A percentile compares a stretch with the other conserved stretches of the same genome.
Evolutionary conservation across 2,888 invertebrate species (phyloP).

Genomic region (Ptilodon capucinus): DNA sequence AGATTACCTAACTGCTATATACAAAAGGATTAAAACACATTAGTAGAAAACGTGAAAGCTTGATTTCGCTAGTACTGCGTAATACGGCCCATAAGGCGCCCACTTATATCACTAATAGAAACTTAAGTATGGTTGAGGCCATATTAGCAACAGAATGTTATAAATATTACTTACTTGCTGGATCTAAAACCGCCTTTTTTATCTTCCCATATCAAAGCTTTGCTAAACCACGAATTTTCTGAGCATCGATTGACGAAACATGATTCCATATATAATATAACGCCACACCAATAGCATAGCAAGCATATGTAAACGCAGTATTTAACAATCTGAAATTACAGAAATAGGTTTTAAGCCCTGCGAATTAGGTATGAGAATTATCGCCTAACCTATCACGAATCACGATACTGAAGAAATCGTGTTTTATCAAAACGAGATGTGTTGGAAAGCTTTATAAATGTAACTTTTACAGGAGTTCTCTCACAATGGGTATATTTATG

Average conservation of each 20-base stretch:
- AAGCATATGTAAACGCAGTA: constrained; percentile 71
- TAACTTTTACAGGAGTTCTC: not conserved
- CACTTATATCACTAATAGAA: constrained; percentile 1
- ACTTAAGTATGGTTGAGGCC: not conserved
- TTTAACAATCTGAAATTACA: constrained; percentile 59
- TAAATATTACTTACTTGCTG: constrained; percentile 41
- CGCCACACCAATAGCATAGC: constrained; percentile 78
- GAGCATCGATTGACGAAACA: constrained; percentile 76
- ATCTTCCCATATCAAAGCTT: constrained; percentile 55
- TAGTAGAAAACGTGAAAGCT: constrained; percentile 12
- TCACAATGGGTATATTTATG: not conserved
- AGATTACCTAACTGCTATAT: constrained; percentile 3
- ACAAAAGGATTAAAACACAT: constrained; percentile 3
- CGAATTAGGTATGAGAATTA: not conserved
- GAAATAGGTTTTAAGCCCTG: not conserved
- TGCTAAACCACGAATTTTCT: constrained; percentile 75
- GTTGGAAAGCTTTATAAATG: too few species aligned
- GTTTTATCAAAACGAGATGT: not conserved
- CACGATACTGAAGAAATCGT: not conserved
- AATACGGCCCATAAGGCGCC: constrained; percentile 3
- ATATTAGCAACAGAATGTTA: not conserved
- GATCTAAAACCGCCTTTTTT: constrained; percentile 17
- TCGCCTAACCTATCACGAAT: not conserved
- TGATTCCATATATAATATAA: constrained; percentile 76
- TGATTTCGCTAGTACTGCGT: constrained; percentile 3